Evolutionary conservation across 2,113 vertebrate genomes (phyloP).

Genomic region (Scomber colias): DNA sequence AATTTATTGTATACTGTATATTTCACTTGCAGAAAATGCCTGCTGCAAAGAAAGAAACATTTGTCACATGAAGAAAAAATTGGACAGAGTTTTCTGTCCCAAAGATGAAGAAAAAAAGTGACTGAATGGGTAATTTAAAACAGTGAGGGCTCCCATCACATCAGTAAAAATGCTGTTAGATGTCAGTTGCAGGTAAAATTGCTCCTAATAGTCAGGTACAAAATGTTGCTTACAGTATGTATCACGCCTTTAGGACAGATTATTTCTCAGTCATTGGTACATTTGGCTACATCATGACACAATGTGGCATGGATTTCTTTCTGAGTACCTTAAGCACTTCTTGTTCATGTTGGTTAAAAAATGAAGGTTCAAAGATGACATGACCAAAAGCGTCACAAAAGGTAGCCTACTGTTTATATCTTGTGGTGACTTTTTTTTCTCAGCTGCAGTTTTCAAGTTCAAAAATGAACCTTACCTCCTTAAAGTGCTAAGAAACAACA

Average conservation of each 20-base stretch:
- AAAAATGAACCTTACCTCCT: no score
- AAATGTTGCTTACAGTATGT: conserved; percentile 17
- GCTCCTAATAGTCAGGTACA: conserved; percentile 3
- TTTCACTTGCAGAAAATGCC: no score
- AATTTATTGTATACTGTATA: not conserved
- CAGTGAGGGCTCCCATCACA: not conserved
- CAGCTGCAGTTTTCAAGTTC: no score
- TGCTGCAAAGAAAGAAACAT: not conserved
- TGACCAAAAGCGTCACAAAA: no score
- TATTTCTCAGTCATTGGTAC: conserved; percentile 17
- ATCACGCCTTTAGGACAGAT: conserved; percentile 27
- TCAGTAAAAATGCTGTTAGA: conserved; percentile 7
- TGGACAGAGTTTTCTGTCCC: not conserved
- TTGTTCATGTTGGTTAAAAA: no score
- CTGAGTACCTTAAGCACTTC: no score
- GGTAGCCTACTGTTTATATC: no score
- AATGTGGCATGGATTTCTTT: not conserved
- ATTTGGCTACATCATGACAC: conserved; percentile 29
- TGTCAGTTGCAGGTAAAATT: conserved; percentile 12
- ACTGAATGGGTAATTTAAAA: not conserved
- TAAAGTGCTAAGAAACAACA: no score
- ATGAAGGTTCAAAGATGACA: no score
- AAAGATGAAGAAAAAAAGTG: conserved; percentile 2
- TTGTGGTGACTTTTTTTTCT: no score
- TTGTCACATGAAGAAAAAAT: conserved; percentile 10